Evolutionary conservation across 2,888 invertebrate genomes (phyloP), one percentile per base, ranked within the genome.

Genomic region (Octonoba sinensis): DNA sequence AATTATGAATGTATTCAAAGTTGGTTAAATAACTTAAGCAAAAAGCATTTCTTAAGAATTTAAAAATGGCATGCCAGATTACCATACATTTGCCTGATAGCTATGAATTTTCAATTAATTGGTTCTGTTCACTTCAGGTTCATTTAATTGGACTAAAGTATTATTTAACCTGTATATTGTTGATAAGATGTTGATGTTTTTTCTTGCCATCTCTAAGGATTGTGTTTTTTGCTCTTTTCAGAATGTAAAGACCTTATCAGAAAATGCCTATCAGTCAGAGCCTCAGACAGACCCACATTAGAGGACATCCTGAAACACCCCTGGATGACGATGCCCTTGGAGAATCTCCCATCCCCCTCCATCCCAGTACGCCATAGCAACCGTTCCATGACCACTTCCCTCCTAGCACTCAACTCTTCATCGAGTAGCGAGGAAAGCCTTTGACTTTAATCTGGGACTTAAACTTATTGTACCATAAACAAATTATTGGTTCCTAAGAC

Each of bases 241-340:
- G 91, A 90, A 85, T 91, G 90, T 86, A 89, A 90, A 87, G 90
- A 91, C 85, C 87, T 91, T 81, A 91, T 91, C 85, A 87, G 88
- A 65, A 88, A 88, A 85, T 91, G 91, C 86, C 88, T 91, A 74
- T 87, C 89, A 66, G 86, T 90, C 75, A 88, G 89, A 75, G 90
- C 91, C 44, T 86, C 87, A 16, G 89, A 90, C 65, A 87, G 91
- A 77, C 90, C 89, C 46, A 87, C 88, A 11, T 86, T 91, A 47
- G 90, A 90, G 82, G 89, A 91, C 64, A 89, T 91, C 84, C 86
- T 90, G 18, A 85, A 86, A 66, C 91, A 91, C 86, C 89, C 90
- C 0, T 91, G 91, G 91, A 86, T 91, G 87, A 86, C 86, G 12
- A 84, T 85, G 71, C 86, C 86, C 24, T 82, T 87, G 24, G 86